Evolutionary conservation across 2,888 invertebrate genomes (phyloP).

Genomic region (Oxytorus armatus): DNA sequence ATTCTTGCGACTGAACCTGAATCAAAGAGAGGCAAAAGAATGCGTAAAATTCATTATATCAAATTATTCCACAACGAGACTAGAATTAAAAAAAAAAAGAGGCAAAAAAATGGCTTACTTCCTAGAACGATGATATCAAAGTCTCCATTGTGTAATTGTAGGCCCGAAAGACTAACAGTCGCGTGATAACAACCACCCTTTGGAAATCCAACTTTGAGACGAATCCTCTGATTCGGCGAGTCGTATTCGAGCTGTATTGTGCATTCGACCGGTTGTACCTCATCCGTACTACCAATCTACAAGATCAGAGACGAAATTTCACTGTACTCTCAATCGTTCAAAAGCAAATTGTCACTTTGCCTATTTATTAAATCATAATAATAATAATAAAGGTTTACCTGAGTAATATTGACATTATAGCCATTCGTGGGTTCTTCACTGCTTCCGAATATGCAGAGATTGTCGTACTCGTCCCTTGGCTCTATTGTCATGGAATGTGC

Average conservation of each 20-base stretch:
- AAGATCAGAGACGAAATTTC: constrained; percentile 43
- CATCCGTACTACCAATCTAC: constrained; percentile 88
- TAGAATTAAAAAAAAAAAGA: constrained; percentile 49
- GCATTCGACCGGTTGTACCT: constrained; percentile 86
- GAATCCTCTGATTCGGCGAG: constrained; percentile 91
- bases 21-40: constrained; percentile 46
- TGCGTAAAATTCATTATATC: no score
- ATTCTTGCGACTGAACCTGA: constrained; percentile 91
- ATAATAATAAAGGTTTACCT: constrained; percentile 77
- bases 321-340: constrained; percentile 1
- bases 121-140: constrained; percentile 96
- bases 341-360: no score
- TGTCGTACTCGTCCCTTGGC: constrained; percentile 96
- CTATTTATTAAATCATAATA: no score
- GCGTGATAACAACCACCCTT: constrained; percentile 93
- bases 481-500: constrained; percentile 93
- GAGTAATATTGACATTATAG: constrained; percentile 84
- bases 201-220: constrained; percentile 91
- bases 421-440: constrained; percentile 88
- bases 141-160: constrained; percentile 93
- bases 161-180: constrained; percentile 90
- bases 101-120: constrained; percentile 86
- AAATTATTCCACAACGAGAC: no score
- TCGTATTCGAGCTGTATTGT: constrained; percentile 89
- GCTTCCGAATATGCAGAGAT: constrained; percentile 89